Evolutionary conservation across 2,797 vertebrate genomes (phyloP).

Genomic region (Cossypha caffra): DNA sequence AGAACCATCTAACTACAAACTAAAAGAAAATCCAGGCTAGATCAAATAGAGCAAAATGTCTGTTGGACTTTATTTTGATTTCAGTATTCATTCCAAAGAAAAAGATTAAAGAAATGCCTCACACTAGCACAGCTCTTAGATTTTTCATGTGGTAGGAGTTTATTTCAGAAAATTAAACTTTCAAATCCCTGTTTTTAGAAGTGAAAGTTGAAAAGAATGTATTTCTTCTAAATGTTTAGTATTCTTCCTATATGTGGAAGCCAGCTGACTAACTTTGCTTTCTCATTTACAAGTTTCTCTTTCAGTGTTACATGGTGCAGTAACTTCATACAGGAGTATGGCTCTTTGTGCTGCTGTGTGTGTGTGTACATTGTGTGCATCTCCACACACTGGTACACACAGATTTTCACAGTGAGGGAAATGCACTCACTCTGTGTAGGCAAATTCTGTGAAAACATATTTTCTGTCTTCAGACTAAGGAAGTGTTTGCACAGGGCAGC

Average conservation of each 20-base stretch:
- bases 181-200: slow-evolving; percentile 1
- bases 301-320: background rate
- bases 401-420: background rate
- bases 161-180: background rate
- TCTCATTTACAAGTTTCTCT: background rate
- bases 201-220: background rate
- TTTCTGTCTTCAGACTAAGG: background rate
- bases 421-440: accelerated
- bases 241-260: background rate
- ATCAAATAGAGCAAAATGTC: slow-evolving; percentile 10
- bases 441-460: background rate
- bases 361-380: background rate
- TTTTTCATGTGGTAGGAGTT: background rate
- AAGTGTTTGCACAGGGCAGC: background rate
- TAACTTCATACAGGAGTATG: background rate
- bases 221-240: background rate
- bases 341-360: accelerated
- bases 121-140: background rate
- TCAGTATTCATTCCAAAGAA: background rate
- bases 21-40: background rate
- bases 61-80: background rate
- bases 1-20: background rate
- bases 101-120: background rate
- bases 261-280: background rate
- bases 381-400: background rate